A percentile compares a stretch with the other conserved stretches of the same genome.
phyloP scores from a whole-genome alignment of 1,140 invertebrate species.

The Danaus melanippus region DNA sequence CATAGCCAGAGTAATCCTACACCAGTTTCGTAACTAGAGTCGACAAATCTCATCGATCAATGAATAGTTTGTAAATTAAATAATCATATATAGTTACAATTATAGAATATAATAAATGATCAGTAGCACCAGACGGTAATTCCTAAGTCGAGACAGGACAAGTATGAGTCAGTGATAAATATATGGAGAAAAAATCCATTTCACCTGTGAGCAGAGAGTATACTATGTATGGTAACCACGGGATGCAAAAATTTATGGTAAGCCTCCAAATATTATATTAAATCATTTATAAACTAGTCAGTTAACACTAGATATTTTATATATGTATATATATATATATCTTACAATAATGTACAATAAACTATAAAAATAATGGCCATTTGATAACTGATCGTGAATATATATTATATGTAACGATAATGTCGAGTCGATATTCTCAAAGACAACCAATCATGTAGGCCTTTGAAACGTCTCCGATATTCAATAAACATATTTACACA shows the following conservation, averaged over 20 bases:
- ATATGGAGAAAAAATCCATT: constrained; percentile 5
- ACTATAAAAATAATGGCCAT: constrained; percentile 11
- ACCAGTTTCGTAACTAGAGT: no score
- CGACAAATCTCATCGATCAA: no score
- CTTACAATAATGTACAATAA: constrained; percentile 9
- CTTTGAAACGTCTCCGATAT: no score
- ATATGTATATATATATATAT: constrained; percentile 6
- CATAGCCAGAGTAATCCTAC: no score
- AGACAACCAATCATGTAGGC: no score
- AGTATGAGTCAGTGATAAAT: background rate
- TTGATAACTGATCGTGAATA: constrained; percentile 1
- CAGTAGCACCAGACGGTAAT: constrained; percentile 26
- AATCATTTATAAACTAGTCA: constrained; percentile 9
- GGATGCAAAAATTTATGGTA: constrained; percentile 5
- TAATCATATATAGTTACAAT: constrained; percentile 8
- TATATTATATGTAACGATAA: no score
- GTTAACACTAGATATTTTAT: constrained; percentile 13
- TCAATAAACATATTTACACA: no score
- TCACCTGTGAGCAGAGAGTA: constrained; percentile 5
- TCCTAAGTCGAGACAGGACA: constrained; percentile 14
- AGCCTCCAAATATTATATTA: constrained; percentile 6
- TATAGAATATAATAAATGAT: constrained; percentile 10
- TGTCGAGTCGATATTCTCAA: no score
- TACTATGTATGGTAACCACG: constrained; percentile 17
- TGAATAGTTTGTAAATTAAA: background rate